Percentiles rank a stretch among this genome's conserved stretches.
Conservation (phyloP, 2,113 vertebrate genomes). For the Chaetodon auriga region DNA sequence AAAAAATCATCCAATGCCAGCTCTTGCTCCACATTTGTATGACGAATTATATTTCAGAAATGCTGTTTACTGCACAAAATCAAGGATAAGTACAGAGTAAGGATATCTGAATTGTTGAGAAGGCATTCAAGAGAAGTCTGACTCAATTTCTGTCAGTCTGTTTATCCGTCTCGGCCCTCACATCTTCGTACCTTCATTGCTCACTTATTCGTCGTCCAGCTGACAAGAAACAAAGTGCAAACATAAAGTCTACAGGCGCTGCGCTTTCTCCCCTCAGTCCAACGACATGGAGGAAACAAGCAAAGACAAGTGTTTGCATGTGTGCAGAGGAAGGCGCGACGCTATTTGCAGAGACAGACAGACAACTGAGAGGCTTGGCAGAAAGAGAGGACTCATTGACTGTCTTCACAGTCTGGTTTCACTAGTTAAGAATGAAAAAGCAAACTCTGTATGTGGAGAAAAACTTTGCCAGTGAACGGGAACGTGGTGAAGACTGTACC, state of each 20-base stretch:
- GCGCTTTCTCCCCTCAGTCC: neutral
- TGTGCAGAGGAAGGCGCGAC: slow-evolving; percentile 7
- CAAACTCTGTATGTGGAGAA: neutral
- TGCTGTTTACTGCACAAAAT: neutral
- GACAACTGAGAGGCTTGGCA: neutral
- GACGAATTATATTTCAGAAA: slow-evolving; percentile 6
- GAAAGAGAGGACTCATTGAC: slow-evolving; percentile 1
- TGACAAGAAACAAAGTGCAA: slow-evolving; percentile 35
- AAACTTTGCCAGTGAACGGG: neutral
- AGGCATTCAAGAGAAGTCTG: neutral
- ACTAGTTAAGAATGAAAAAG: neutral
- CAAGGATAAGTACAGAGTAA: neutral
- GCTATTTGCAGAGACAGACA: slow-evolving; percentile 8
- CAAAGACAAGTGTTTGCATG: slow-evolving; percentile 33
- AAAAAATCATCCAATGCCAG: neutral
- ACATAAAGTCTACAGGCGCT: slow-evolving; percentile 3
- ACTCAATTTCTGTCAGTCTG: slow-evolving; percentile 3
- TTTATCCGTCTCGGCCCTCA: neutral
- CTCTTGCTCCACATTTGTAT: neutral
- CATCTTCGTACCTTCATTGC: neutral
- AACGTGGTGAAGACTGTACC: slow-evolving; percentile 20
- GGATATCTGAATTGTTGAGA: neutral
- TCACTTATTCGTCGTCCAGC: neutral
- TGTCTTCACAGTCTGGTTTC: neutral
- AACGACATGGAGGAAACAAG: slow-evolving; percentile 25